Conservation (phyloP, 2,797 vertebrate species). For the Danio choprae region DNA sequence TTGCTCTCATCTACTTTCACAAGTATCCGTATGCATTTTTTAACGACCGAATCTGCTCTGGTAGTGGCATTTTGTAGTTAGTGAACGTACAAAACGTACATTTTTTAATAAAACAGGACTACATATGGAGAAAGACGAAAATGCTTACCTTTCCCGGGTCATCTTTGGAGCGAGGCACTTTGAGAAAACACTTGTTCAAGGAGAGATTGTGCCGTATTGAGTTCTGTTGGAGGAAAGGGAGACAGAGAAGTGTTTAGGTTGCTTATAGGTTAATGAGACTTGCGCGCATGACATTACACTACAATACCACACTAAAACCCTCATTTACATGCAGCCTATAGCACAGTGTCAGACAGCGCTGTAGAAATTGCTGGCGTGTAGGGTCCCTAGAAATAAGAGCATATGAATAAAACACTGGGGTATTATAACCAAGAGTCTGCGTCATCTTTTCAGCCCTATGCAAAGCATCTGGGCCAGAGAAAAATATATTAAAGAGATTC, state of each 20-base stretch:
- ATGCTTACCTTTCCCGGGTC: slow-evolving; percentile 91
- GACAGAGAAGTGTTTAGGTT: slow-evolving; percentile 59
- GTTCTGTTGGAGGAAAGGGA: slow-evolving; percentile 80
- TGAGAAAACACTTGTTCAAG: slow-evolving; percentile 96
- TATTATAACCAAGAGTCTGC: slow-evolving; percentile 37
- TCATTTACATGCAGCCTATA: slow-evolving; percentile 46
- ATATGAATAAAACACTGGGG: slow-evolving; percentile 47
- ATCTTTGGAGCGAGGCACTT: slow-evolving; percentile 97
- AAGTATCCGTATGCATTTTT: slow-evolving; percentile 47
- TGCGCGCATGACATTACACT: slow-evolving; percentile 26
- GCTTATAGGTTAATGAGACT: slow-evolving; percentile 61
- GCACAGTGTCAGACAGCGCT: slow-evolving; percentile 17
- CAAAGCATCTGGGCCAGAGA: slow-evolving; percentile 38
- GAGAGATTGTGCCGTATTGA: slow-evolving; percentile 95
- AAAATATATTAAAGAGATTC: slow-evolving; percentile 58
- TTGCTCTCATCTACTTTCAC: slow-evolving; percentile 43
- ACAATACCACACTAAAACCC: slow-evolving; percentile 33
- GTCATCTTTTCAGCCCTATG: slow-evolving; percentile 38
- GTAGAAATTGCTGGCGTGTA: slow-evolving; percentile 2
- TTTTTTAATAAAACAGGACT: slow-evolving; percentile 37
- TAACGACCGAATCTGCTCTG: slow-evolving; percentile 33
- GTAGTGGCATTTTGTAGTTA: slow-evolving; percentile 32
- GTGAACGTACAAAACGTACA: slow-evolving; percentile 30
- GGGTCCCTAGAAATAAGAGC: slow-evolving; percentile 41
- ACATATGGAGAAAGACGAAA: background rate